Evolutionary conservation across 2,113 vertebrate genomes (phyloP), one percentile per base, ranked within the genome.

Genomic region (Planiliza haematocheilus): DNA sequence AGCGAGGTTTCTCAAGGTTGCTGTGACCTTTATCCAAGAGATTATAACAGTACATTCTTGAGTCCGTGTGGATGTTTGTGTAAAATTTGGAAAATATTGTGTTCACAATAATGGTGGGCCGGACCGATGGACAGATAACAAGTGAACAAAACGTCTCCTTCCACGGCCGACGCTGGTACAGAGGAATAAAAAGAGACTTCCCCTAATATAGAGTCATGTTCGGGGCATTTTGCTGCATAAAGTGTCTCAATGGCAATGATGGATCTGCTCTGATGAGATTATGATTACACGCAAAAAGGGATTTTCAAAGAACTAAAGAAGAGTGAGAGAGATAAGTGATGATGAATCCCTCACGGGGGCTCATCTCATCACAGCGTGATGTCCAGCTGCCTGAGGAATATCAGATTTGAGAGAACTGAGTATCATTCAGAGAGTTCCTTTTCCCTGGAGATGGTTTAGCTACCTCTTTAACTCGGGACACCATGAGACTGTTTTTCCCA

Each of bases 371-470:
- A 30, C 51, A 43, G 62, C 7, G 0, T 36, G 74, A 58, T 64
- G 67, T 82, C 82, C 78, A 39, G 66, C 82, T 56, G 69, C 69
- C 48, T 68, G 16, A 66, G 39, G 50, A 74, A 67, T 68, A 74
- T 82, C 70, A 82, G 55, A 71, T 78, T 75, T 45, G n/a, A 41
- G 46, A 52, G 67, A 82, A 73, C 5, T 61, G 62, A 80, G 49
- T 30, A 64, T 83, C 63, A 83, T 77, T 79, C 67, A 65, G 46
- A 63, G 62, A 79, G 64, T 82, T 84, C 45, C 71, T 80, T 77
- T 79, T 43, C 36, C 79, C 70, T 34, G 14, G 30, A 82, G 70
- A 84, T 70, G 1, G 21, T 53, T 64, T 85, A 42, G 12, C 74
- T 70, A 72, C 16, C 61, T 72, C 74, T 69, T 80, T 79, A 70